phyloP scores from a whole-genome alignment of 2,113 vertebrate species.

The Phalacrocorax carbo region DNA sequence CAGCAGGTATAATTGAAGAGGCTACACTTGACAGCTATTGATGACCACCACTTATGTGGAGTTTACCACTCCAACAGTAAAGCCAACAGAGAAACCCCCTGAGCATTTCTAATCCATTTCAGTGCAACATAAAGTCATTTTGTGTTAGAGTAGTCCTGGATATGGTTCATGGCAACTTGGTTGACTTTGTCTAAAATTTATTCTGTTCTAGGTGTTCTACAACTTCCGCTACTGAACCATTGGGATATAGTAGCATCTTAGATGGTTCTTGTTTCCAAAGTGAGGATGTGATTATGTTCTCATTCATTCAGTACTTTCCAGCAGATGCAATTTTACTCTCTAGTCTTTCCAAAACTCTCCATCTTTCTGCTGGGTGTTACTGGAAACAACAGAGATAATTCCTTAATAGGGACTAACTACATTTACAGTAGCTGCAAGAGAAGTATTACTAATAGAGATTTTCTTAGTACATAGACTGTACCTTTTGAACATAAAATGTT shows the following conservation, averaged over 20 bases:
- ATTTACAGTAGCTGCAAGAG: neutral
- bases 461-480: neutral
- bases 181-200: neutral
- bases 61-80: neutral
- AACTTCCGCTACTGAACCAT: neutral
- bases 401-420: neutral
- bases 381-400: neutral
- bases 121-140: neutral
- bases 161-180: neutral
- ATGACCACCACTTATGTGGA: accelerated
- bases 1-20: neutral
- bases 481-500: neutral
- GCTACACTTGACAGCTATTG: neutral
- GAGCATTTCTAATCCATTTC: neutral
- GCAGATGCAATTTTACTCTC: neutral
- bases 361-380: neutral
- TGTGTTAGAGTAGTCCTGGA: neutral
- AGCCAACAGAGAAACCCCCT: neutral
- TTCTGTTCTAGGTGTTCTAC: neutral
- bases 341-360: neutral
- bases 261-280: neutral
- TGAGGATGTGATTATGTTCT: neutral
- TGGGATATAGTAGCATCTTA: neutral
- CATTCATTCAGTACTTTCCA: neutral
- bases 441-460: neutral